Conservation (phyloP, 35 echinoderm and acorn worm species). For the Anneissia japonica region DNA sequence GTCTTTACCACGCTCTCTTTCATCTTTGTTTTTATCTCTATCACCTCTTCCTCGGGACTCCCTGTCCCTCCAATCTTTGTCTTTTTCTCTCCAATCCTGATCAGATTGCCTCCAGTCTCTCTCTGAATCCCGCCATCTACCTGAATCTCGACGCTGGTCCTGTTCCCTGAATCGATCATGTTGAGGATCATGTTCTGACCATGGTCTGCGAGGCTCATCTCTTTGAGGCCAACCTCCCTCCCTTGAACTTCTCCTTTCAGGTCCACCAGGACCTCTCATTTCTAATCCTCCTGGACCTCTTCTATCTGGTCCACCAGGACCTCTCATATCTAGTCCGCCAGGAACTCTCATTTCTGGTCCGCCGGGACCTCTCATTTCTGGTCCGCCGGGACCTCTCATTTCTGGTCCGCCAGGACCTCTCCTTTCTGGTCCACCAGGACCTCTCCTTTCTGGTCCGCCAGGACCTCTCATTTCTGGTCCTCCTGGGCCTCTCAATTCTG, state of each 20-base stretch:
- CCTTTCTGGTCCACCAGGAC: slow-evolving; percentile 1
- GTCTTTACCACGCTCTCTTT: slow-evolving; percentile 48
- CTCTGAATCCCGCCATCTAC: background rate
- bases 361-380: background rate
- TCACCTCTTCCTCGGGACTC: slow-evolving; percentile 12
- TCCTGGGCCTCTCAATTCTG: background rate
- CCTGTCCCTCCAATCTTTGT: slow-evolving; percentile 41
- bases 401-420: background rate
- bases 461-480: background rate
- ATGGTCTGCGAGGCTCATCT: background rate
- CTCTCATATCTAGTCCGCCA: slow-evolving; percentile 36
- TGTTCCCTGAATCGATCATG: background rate
- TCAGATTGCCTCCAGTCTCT: background rate
- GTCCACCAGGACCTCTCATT: too few relatives aligned
- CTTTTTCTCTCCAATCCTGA: slow-evolving; percentile 36
- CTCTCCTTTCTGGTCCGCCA: slow-evolving; percentile 2
- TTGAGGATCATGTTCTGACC: background rate
- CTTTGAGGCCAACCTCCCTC: background rate
- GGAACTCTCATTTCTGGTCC: background rate
- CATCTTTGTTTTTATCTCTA: slow-evolving; percentile 43
- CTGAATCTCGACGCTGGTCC: background rate
- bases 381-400: background rate
- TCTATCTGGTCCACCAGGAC: background rate
- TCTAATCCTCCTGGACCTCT: slow-evolving; percentile 20
- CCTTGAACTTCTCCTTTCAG: background rate